Percentiles rank a stretch among this genome's conserved stretches.
phyloP scores from a whole-genome alignment of 2,797 vertebrate genomes.

The Atherinosoma microstoma region DNA sequence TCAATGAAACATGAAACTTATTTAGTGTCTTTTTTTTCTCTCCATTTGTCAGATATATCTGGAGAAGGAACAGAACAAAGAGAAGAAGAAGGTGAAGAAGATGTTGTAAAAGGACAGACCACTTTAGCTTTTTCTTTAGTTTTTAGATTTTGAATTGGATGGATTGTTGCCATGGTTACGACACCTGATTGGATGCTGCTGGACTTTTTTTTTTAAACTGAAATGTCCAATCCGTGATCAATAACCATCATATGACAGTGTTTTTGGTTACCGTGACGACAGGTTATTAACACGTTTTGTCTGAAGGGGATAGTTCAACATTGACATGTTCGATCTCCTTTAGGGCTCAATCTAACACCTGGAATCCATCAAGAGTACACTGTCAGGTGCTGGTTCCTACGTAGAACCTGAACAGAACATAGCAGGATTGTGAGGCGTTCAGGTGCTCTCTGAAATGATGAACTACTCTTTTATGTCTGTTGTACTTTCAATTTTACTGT shows the following conservation, averaged over 20 bases:
- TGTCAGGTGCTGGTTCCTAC: too few relatives aligned
- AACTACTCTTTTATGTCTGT: background rate
- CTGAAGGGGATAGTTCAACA: background rate
- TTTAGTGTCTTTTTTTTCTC: background rate
- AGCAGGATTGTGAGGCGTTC: background rate
- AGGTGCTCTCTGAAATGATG: background rate
- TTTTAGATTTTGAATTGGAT: background rate
- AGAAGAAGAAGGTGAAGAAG: conserved; percentile 65
- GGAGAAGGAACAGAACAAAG: conserved; percentile 78
- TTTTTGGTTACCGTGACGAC: background rate
- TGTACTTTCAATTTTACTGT: background rate
- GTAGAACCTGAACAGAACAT: too few relatives aligned
- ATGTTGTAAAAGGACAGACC: background rate
- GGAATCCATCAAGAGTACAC: background rate
- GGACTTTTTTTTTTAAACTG: background rate
- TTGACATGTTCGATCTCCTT: background rate
- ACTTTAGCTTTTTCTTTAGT: background rate
- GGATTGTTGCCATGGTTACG: background rate
- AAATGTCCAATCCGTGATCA: background rate
- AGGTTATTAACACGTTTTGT: too few relatives aligned
- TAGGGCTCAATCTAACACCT: too few relatives aligned
- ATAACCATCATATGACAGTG: background rate
- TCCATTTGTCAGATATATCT: conserved; percentile 77
- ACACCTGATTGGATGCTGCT: background rate
- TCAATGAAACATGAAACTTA: too few relatives aligned